Percentiles rank a stretch among this genome's conserved stretches.
phyloP scores from a whole-genome alignment of 2,113 vertebrate species.

The Myiagra hebetior region DNA sequence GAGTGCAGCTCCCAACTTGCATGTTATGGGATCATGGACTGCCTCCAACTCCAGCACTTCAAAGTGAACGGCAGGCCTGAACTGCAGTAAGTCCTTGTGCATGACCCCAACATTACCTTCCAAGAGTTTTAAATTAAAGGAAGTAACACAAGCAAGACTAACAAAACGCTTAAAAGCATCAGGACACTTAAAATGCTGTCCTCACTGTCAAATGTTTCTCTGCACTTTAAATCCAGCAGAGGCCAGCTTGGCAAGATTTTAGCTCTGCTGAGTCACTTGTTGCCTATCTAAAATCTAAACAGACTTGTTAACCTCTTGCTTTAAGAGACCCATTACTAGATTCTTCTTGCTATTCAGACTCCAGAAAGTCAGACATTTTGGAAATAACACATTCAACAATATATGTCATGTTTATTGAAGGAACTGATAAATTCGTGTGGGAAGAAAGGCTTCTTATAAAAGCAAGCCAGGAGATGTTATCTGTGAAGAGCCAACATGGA shows the following conservation, averaged over 20 bases:
- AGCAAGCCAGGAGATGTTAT: neutral
- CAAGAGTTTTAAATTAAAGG: constrained; percentile 34
- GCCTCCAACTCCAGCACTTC: constrained; percentile 3
- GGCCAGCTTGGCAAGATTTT: constrained; percentile 12
- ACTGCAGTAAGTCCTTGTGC: neutral
- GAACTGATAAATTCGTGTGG: neutral
- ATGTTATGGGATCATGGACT: neutral
- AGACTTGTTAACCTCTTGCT: neutral
- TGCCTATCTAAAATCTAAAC: constrained; percentile 8
- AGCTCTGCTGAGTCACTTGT: constrained; percentile 62
- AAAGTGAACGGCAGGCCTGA: neutral
- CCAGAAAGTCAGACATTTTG: neutral
- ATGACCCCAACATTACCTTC: neutral
- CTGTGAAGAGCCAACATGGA: neutral
- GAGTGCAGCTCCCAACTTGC: neutral
- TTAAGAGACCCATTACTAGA: neutral
- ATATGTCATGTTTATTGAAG: neutral
- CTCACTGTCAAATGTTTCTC: neutral
- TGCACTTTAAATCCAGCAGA: neutral
- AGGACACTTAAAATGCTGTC: neutral
- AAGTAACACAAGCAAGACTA: neutral
- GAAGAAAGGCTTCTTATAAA: neutral
- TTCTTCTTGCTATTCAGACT: neutral
- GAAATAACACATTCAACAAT: neutral
- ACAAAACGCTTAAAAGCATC: neutral